Evolutionary conservation across 1,140 invertebrate genomes (phyloP), one percentile per base, ranked within the genome.

Genomic region (Solenopsis invicta): DNA sequence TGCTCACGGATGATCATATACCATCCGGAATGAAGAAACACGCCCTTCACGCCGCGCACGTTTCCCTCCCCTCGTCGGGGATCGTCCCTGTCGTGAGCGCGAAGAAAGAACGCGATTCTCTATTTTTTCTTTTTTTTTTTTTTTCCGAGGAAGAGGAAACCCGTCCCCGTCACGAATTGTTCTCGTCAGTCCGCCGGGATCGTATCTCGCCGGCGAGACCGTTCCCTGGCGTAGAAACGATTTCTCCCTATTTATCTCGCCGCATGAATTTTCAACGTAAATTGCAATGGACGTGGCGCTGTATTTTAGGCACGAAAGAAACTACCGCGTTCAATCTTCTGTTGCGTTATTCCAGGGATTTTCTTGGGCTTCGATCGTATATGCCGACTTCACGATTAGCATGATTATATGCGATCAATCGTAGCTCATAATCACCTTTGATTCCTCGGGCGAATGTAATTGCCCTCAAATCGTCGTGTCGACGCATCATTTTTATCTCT

Each of bases 381-480:
- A 13, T 5, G 18, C 41, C n/a, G n/a, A 21, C 45, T 62, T 71
- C n/a, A 45, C 18, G 52, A 74, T 82, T 74, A 74, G 78, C 54
- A 52, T 72, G 21, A 82, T 82, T 61, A 34, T 21, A 72, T 13
- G 45, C 16, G 45, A 84, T 84, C 59, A 48, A 50, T 75, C 29
- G 29, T 52, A 29, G 24, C 45, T n/a, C 37, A 10, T 59, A 2
- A 80, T 50, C 45, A 5, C 34, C 24, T 37, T 75, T 9, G 41
- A 84, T 62, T 48, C 18, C 24, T 37, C 45, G 2, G 59, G 45
- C 29, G 41, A 29, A 69, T 16, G 72, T 87, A 87, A 86, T 89
- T 88, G 88, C 71, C 74, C 21, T 77, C 84, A 54, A 85, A 88
- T 89, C 81, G 52, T 86, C 87, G 45, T 12, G 62, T 82, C 45